Conservation (phyloP, 30 jellyfish, hydroid and myxozoan genomes). For the Hydractinia symbiolongicarpus region DNA sequence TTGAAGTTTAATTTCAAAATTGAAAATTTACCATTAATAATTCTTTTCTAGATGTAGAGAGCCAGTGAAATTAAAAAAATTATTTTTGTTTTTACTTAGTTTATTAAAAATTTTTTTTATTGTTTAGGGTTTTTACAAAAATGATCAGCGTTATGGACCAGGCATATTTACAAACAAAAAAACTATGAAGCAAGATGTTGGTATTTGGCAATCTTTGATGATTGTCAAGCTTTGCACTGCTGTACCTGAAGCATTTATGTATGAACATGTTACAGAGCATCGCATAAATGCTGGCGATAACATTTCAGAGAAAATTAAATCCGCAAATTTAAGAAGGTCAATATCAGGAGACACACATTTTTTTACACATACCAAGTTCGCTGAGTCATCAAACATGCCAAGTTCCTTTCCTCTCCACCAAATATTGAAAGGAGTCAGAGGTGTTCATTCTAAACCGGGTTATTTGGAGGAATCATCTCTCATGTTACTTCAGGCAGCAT, state of each 20-base stretch:
- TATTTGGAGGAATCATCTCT: constrained; percentile 54
- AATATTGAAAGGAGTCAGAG: constrained; percentile 25
- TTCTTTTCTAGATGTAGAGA: too few relatives aligned
- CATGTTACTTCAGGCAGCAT: constrained; percentile 40
- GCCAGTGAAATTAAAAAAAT: too few relatives aligned
- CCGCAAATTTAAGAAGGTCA: constrained; percentile 9
- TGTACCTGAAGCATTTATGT: constrained; percentile 37
- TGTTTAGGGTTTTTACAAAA: constrained; percentile 62
- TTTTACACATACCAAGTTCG: not conserved
- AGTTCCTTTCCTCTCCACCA: constrained; percentile 13
- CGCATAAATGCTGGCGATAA: constrained; percentile 42
- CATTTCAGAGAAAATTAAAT: not conserved
- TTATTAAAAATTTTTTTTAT: not conserved
- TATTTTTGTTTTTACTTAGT: too few relatives aligned
- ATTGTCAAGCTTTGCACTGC: constrained; percentile 41
- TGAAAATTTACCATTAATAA: too few relatives aligned
- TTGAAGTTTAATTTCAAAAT: too few relatives aligned
- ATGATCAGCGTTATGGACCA: constrained; percentile 81
- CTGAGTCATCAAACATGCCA: constrained; percentile 8
- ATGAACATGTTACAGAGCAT: constrained; percentile 28
- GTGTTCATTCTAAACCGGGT: constrained; percentile 32
- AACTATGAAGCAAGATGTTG: constrained; percentile 73
- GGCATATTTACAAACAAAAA: constrained; percentile 60
- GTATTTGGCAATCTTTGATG: constrained; percentile 61
- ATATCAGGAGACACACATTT: not conserved